Evolutionary conservation across 2,797 vertebrate species (phyloP).

Genomic region (Silurus lanzhouensis): DNA sequence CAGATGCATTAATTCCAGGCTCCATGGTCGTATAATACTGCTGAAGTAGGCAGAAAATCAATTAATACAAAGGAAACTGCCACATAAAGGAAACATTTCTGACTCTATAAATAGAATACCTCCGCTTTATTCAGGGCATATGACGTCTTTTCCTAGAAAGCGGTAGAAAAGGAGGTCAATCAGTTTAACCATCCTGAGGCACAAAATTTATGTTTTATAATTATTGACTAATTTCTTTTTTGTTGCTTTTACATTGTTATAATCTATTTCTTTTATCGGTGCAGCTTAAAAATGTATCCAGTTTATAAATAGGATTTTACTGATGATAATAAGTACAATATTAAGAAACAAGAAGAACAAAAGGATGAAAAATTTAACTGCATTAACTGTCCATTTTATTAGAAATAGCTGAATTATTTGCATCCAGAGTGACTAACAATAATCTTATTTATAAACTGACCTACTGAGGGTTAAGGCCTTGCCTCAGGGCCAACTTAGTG

Average conservation of each 20-base stretch:
- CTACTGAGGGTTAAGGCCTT: too few relatives aligned
- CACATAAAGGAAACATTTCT: not conserved
- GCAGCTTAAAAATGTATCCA: not conserved
- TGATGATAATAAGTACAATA: not conserved
- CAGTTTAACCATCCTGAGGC: not conserved
- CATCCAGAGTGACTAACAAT: too few relatives aligned
- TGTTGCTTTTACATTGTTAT: too few relatives aligned
- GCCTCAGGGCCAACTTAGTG: too few relatives aligned
- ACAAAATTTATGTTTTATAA: not conserved
- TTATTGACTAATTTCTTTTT: not conserved
- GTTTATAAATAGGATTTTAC: not conserved
- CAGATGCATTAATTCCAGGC: constrained; percentile 75
- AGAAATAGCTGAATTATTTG: too few relatives aligned
- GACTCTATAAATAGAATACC: constrained; percentile 41
- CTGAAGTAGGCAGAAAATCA: constrained; percentile 62
- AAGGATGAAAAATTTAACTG: too few relatives aligned
- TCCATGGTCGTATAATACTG: constrained; percentile 75
- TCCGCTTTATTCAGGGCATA: constrained; percentile 58
- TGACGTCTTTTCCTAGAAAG: constrained; percentile 40
- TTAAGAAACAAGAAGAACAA: too few relatives aligned
- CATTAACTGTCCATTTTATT: too few relatives aligned
- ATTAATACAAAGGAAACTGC: not conserved
- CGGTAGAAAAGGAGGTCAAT: not conserved
- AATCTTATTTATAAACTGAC: too few relatives aligned
- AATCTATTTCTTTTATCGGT: not conserved